Evolutionary conservation across 2,888 invertebrate species (phyloP), one percentile per base, ranked within the genome.

Genomic region (Philopedon plagiatum): DNA sequence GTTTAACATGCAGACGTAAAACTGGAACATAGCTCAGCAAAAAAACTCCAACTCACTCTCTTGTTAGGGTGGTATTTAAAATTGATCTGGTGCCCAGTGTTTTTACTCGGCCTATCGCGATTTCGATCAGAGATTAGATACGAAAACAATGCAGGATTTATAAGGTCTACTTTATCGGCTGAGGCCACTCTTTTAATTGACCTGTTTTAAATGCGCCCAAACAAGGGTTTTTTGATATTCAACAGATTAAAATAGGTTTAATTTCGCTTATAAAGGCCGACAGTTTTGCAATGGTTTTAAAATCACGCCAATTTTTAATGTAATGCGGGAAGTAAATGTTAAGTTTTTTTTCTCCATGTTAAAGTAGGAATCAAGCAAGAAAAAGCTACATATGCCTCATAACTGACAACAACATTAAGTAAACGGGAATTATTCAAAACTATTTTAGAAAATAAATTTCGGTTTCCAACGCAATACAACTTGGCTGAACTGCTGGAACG

Each of bases 131-230:
- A 84, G 84, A 84, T 84, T 84, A 84, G 84, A 84, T 84, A 82
- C 78, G 78, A 80, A 81, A 84, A 84, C 84, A 84, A 84, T 84
- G 84, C 83, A 76, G 79, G 83, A 84, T 84, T 84, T 84, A 84
- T 84, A 83, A 81, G 83, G 80, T 80, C 83, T 82, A 82, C 81
- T 83, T 82, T 83, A 83, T 82, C 82, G 83, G 76, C 77, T 76
- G 79, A 76, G 76, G 75, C 78, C 78, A 79, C 79, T 79, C 62
- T 80, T 82, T 82, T 82, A 81, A 82, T 81, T 81, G 83, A 82
- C 77, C 78, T 78, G 75, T 71, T 71, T 76, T 71, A 65, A 60
- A 66, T 71, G 65, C 46, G 58, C 46, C 70, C 19, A 8, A 37
- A 51, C 67, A 7, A 15, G 18, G 32, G 26, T 49, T 49, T 49